Evolutionary conservation across 2,888 invertebrate species (phyloP).

Genomic region (Capitulum mitella): DNA sequence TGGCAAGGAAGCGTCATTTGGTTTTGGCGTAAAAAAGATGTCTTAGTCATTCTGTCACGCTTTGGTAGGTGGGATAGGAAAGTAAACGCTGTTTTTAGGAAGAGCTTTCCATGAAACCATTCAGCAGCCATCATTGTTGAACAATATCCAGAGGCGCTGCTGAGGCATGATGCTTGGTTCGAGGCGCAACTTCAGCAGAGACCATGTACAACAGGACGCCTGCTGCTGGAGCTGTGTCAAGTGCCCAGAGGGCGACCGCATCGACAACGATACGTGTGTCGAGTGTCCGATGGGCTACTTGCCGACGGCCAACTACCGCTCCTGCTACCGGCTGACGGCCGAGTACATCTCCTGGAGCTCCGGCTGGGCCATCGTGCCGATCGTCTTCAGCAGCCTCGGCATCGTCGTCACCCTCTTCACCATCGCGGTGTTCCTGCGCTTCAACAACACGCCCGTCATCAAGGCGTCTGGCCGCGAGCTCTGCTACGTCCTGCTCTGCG

Average conservation of each 20-base stretch:
- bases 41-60: too few relatives aligned
- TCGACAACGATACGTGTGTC: slow-evolving; percentile 54
- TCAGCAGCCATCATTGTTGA: too few relatives aligned
- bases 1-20: too few relatives aligned
- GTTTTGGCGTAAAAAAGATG: too few relatives aligned
- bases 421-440: slow-evolving; percentile 56
- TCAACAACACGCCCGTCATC: slow-evolving; percentile 59
- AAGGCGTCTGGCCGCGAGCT: slow-evolving; percentile 71
- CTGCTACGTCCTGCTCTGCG: slow-evolving; percentile 64
- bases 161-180: too few relatives aligned
- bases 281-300: slow-evolving; percentile 52
- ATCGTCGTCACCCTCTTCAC: slow-evolving; percentile 56
- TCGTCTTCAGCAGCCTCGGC: slow-evolving; percentile 47
- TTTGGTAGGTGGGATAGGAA: too few relatives aligned
- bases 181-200: too few relatives aligned
- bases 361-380: slow-evolving; percentile 51
- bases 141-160: too few relatives aligned
- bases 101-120: too few relatives aligned
- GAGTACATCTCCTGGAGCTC: slow-evolving; percentile 56
- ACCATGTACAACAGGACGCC: slow-evolving; percentile 47
- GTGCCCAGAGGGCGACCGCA: slow-evolving; percentile 57
- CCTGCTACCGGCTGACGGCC: slow-evolving; percentile 53
- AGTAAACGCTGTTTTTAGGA: too few relatives aligned
- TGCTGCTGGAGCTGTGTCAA: slow-evolving; percentile 65
- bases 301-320: slow-evolving; percentile 46